These are phyloP conservation scores for Anticlea derivata DNA, from an alignment of 2,888 invertebrate genomes.

Conservation along the genomic window DNA sequence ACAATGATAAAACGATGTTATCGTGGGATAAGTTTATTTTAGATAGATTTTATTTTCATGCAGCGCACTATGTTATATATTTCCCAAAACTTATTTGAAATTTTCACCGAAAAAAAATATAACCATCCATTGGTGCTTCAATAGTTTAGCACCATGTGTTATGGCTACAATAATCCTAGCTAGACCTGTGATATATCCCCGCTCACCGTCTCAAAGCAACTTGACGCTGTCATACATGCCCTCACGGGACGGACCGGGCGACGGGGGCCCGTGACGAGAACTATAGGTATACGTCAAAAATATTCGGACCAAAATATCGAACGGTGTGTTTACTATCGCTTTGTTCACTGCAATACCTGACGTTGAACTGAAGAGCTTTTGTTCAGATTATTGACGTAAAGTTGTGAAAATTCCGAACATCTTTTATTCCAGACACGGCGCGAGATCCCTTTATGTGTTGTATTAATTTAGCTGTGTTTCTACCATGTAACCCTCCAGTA, in stretches of 20 bases:
- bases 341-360: constrained; percentile 22
- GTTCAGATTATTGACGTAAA: constrained; percentile 20
- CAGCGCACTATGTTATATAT: too few species aligned
- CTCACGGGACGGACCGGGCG: constrained; percentile 42
- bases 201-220: not conserved
- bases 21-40: too few species aligned
- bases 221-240: constrained; percentile 33
- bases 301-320: constrained; percentile 48
- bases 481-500: not conserved
- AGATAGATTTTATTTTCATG: too few species aligned
- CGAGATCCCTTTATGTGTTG: constrained; percentile 4
- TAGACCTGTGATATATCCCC: too few species aligned
- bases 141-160: too few species aligned
- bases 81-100: too few species aligned
- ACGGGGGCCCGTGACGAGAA: constrained; percentile 35
- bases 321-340: constrained; percentile 32
- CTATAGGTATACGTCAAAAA: constrained; percentile 56
- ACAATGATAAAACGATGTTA: too few species aligned
- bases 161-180: not conserved
- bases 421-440: constrained; percentile 6
- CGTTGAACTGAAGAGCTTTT: constrained; percentile 16
- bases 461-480: constrained; percentile 5
- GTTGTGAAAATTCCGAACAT: constrained; percentile 6
- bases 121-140: too few species aligned
- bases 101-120: too few species aligned